phyloP scores from a whole-genome alignment of 1,140 invertebrate species.

The Leptinotarsa texana region DNA sequence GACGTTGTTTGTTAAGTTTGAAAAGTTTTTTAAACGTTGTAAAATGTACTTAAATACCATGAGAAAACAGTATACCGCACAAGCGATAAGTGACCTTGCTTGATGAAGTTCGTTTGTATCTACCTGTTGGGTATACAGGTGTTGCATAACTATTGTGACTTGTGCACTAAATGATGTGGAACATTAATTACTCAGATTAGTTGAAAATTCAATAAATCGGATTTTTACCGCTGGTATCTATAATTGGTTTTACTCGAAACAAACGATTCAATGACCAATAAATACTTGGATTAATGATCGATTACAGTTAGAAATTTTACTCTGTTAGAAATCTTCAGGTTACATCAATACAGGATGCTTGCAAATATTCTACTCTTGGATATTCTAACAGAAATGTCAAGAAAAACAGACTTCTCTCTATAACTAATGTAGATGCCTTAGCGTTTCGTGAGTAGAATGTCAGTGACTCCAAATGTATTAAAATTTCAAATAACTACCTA shows the following conservation, averaged over 20 bases:
- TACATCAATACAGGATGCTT: no score
- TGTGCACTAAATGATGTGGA: background rate
- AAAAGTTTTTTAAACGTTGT: conserved; percentile 21
- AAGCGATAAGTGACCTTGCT: background rate
- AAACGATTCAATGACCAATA: background rate
- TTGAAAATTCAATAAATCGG: background rate
- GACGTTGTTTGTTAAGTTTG: conserved; percentile 21
- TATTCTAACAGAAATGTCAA: no score
- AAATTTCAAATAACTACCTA: no score
- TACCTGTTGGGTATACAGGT: background rate
- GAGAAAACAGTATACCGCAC: conserved; percentile 3
- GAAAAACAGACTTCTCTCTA: no score
- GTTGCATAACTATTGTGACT: conserved; percentile 8
- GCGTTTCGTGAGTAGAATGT: no score
- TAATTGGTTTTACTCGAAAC: background rate
- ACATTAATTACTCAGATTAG: background rate
- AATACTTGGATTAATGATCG: background rate
- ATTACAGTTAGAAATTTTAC: no score
- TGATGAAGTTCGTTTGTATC: background rate
- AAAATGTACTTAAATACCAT: conserved; percentile 2
- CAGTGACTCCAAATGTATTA: no score
- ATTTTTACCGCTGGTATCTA: background rate
- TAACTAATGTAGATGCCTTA: no score
- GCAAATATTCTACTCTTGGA: no score
- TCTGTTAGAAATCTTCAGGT: no score